Percentiles rank a stretch among this genome's conserved stretches.
Conservation (phyloP, 1,140 invertebrate species). For the Neoseiulus cucumeris region DNA sequence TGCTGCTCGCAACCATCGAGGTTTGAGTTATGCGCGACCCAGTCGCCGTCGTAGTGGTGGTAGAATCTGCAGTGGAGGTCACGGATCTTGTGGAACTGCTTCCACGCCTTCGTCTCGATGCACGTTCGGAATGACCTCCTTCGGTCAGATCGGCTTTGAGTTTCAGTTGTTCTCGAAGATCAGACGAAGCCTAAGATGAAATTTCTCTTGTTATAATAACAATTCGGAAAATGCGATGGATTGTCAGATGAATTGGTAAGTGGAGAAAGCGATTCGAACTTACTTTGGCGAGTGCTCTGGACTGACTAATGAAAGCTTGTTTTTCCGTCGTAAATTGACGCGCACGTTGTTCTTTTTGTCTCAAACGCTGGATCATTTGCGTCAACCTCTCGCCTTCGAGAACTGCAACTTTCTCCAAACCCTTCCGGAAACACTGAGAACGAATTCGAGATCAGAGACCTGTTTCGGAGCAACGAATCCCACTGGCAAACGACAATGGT, state of each 20-base stretch:
- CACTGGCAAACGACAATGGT: too few species aligned
- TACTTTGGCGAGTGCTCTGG: not conserved
- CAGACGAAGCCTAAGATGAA: not conserved
- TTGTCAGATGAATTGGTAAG: too few species aligned
- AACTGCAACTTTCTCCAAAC: not conserved
- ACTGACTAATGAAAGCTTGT: slow-evolving; percentile 1
- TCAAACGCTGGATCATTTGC: not conserved
- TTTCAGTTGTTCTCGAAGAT: slow-evolving; percentile 2
- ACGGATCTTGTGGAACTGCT: slow-evolving; percentile 5
- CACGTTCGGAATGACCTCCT: not conserved
- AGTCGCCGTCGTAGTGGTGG: not conserved
- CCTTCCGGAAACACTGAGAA: not conserved
- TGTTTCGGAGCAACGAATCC: too few species aligned
- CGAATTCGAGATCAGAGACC: too few species aligned
- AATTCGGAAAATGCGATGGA: too few species aligned
- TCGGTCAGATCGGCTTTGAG: not conserved
- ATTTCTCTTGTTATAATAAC: too few species aligned
- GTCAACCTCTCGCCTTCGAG: not conserved
- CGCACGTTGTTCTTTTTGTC: not conserved
- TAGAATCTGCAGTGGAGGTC: not conserved
- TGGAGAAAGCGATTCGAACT: not conserved
- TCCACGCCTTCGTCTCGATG: not conserved
- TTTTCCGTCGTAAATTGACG: not conserved
- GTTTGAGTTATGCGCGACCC: not conserved
- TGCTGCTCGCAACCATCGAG: too few species aligned